phyloP scores from a whole-genome alignment of 2,797 vertebrate species.

The Diplodus sargus region DNA sequence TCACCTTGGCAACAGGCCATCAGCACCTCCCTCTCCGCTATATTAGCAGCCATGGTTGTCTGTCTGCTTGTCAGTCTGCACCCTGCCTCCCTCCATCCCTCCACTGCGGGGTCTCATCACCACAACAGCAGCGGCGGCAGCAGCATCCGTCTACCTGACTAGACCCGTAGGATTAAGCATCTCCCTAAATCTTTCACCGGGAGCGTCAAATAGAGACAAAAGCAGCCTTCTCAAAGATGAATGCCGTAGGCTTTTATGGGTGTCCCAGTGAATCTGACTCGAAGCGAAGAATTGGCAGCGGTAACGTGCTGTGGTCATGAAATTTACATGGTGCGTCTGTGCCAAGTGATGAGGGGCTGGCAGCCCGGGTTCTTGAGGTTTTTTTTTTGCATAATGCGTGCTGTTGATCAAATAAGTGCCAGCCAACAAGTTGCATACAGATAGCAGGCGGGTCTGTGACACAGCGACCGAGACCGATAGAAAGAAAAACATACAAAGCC shows the following conservation, averaged over 20 bases:
- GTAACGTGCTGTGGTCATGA: slow-evolving; percentile 76
- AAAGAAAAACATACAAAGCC: neutral
- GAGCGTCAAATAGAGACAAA: slow-evolving; percentile 63
- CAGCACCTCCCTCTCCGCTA: slow-evolving; percentile 79
- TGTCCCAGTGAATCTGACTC: slow-evolving; percentile 69
- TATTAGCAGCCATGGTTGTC: slow-evolving; percentile 78
- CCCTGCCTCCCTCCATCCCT: slow-evolving; percentile 73
- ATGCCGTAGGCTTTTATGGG: slow-evolving; percentile 66
- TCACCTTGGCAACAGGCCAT: slow-evolving; percentile 87
- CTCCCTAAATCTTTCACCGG: slow-evolving; percentile 73
- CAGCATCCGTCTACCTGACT: slow-evolving; percentile 68
- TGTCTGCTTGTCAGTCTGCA: slow-evolving; percentile 83
- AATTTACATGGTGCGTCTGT: slow-evolving; percentile 73
- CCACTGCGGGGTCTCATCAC: slow-evolving; percentile 65
- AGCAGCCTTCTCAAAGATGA: slow-evolving; percentile 74
- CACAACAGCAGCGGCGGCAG: slow-evolving; percentile 51
- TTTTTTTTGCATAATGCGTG: slow-evolving; percentile 47
- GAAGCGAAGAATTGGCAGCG: slow-evolving; percentile 68
- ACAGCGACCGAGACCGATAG: neutral
- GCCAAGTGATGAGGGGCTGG: slow-evolving; percentile 70
- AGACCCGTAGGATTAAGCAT: slow-evolving; percentile 67
- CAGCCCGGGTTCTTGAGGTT: slow-evolving; percentile 51
- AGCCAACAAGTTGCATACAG: slow-evolving; percentile 71
- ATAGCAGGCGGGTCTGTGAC: slow-evolving; percentile 41
- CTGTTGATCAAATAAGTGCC: slow-evolving; percentile 70